Evolutionary conservation across 2,888 invertebrate species (phyloP).

Genomic region (Andrena dorsata): DNA sequence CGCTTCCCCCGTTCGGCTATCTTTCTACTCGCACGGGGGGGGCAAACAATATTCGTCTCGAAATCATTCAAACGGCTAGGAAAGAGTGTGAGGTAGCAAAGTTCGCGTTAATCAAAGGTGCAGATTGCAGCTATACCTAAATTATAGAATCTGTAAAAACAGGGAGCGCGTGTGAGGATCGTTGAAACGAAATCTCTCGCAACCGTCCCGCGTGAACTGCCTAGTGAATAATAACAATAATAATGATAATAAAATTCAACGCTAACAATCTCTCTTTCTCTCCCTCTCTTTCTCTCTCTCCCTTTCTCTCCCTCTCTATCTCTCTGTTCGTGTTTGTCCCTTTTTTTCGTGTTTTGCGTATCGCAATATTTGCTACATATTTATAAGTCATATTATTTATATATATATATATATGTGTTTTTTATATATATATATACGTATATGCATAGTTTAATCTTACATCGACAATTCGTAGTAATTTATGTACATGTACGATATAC

Average conservation of each 20-base stretch:
- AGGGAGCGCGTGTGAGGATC: constrained; percentile 15
- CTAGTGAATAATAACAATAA: constrained; percentile 33
- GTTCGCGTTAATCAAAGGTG: constrained; percentile 27
- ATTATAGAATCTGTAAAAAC: constrained; percentile 25
- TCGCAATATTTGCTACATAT: constrained; percentile 39
- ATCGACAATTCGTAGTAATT: constrained; percentile 79
- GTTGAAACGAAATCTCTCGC: constrained; percentile 22
- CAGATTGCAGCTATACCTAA: constrained; percentile 14
- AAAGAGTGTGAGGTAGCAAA: constrained; percentile 15
- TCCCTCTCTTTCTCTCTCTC: constrained; percentile 18
- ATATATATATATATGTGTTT: constrained; percentile 24
- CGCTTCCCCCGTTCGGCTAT: too few species aligned
- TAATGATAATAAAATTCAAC: constrained; percentile 31
- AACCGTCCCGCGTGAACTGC: constrained; percentile 18
- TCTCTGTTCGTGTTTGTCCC: constrained; percentile 14
- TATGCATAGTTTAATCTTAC: constrained; percentile 69
- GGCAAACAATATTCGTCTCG: too few species aligned
- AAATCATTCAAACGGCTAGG: not conserved
- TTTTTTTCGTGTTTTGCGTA: constrained; percentile 10
- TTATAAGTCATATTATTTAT: constrained; percentile 54
- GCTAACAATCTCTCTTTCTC: constrained; percentile 45
- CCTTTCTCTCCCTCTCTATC: constrained; percentile 16
- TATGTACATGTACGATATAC: constrained; percentile 48
- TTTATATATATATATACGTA: constrained; percentile 43
- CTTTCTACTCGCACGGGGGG: too few species aligned